Evolutionary conservation across 2,113 vertebrate species (phyloP).

Genomic region (Lethenteron reissneri): DNA sequence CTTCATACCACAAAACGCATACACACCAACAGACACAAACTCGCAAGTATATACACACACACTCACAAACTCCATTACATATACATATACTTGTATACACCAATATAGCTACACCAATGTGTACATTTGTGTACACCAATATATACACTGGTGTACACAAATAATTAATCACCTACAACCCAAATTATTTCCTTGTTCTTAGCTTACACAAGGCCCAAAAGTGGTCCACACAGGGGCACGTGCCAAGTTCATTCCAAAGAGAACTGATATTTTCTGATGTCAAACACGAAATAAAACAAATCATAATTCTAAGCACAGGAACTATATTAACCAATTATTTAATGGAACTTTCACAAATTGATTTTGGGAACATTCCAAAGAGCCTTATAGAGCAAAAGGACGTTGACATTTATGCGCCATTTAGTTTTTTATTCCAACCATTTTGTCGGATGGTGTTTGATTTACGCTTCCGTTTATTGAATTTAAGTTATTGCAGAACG

Average conservation of each 20-base stretch:
- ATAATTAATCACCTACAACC: background rate
- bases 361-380: too few species aligned
- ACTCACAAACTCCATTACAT: background rate
- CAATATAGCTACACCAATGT: background rate
- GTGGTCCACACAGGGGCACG: too few species aligned
- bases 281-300: conserved; percentile 10
- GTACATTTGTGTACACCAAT: background rate
- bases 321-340: background rate
- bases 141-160: background rate
- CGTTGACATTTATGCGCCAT: too few species aligned
- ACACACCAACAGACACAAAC: conserved; percentile 1
- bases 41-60: background rate
- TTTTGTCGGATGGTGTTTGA: too few species aligned
- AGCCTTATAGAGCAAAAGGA: too few species aligned
- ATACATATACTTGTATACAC: background rate
- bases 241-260: too few species aligned
- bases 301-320: background rate
- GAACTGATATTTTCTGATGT: too few species aligned
- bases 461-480: too few species aligned
- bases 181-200: too few species aligned
- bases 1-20: background rate
- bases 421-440: too few species aligned
- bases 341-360: background rate
- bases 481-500: too few species aligned
- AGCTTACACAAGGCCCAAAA: too few species aligned